Base-by-base conservation (phyloP, 2,888 invertebrate species). In the Lochmaea capreae region DNA sequence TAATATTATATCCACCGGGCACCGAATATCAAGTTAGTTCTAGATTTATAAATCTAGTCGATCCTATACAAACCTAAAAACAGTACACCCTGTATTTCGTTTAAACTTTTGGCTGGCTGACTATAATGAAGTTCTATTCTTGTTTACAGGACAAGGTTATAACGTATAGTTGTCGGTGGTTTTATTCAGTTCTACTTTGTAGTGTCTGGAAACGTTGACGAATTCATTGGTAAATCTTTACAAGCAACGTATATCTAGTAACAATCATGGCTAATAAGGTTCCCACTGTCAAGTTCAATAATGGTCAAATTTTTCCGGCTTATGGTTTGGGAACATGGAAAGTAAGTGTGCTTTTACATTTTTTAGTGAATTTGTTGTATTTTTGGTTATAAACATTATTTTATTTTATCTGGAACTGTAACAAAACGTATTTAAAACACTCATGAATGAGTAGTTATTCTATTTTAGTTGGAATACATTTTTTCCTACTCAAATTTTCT, bases 291-390 rank as follows among this genome's bases (percentile, higher is more conserved):
- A 89, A 87, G 54, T 88, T 92, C 16, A 90, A 88, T 81, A 90
- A 90, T 78, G 92, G 92, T 4, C 79, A 85, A n/a, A 87, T 88
- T 11, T 89, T 91, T 71, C 93, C 92, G 0, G 85, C 89, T 0
- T 83, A 92, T 33, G 92, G 92, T 1, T 85, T 93, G 14, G 92
- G 92, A 1, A 93, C 92, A 0, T 93, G 91, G 91, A 91, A 91
- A 85, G 91, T 92, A 82, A 86, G 86, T 85, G 58, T 65, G 9
- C 4, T 58, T 58, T 58, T 49, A 14, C 1, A 10, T 57, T 18
- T 12, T 57, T 1, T 5, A 33, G 1, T 6, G 33, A 33, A 33
- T 6, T 33, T 33, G 8, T 33, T 33, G 1, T 33, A 33, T 6
- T 33, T 33, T 26, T 4, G 26, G 26, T 26, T 26, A 26, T 26